Evolutionary conservation across 53 echinoderm and acorn worm genomes (phyloP), one percentile per base, ranked within the genome.

Genomic region (Paelopatides confundens): DNA sequence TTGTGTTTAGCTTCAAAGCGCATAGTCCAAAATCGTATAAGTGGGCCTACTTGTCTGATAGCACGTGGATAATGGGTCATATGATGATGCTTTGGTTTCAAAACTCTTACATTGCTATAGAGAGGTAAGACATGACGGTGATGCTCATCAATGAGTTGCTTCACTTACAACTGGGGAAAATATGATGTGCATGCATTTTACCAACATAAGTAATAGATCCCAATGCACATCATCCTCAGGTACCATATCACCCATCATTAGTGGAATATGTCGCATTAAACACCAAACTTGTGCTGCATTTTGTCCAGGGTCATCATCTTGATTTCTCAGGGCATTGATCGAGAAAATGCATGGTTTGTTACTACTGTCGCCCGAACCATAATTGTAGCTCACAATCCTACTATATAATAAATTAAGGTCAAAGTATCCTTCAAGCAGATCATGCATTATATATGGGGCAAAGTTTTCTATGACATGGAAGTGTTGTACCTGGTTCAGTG

Each of bases 1-100:
- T n/a, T n/a, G 37, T 92, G 89, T 5, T 83, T 83, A 7, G 89
- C 92, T 33, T 89, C 92, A 69, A 92, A 89, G 14, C 92, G 1
- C 92, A 92, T 89, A 5, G 11, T 33, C 89, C 92, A 89, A 18
- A 84, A 65, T 14, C 63, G 46, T 26, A 35, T 88, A 2, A 85
- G 18, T 1, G 92, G 92, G 8, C 85, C 92, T 13, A 85, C 29
- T 17, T 31, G 27, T 38, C 39, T 34, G 12, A 92, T 88, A 3
- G 88, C 88, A 21, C 23, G 5, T 2, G 88, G 82, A 50, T 92
- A 92, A 24, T 92, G 88, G 1, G 74, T 26, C 88, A 92, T 88
- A 35, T 31, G 70, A 47, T 91, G 91, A 71, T 91, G 91, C 54
- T 91, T 87, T 26, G 87, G 91, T 54, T 87, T 86, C 40, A 74